Percentiles rank a stretch among this genome's conserved stretches.
phyloP scores from a whole-genome alignment of 2,113 vertebrate genomes.

The Tenrec ecaudatus region DNA sequence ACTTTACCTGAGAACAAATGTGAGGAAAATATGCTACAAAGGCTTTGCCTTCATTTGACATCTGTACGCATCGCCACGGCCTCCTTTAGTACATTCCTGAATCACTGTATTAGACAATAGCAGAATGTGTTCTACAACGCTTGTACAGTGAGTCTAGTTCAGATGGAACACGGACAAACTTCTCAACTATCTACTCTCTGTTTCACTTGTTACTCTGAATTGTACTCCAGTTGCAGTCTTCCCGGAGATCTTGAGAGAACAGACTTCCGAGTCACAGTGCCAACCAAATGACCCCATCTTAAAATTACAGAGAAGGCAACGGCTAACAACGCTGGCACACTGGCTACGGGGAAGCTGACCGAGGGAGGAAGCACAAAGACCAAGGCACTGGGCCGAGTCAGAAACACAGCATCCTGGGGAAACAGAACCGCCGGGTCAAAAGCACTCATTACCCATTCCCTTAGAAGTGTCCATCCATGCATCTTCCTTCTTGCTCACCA shows the following conservation, averaged over 20 bases:
- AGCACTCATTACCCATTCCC: background rate
- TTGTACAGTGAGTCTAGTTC: background rate
- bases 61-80: background rate
- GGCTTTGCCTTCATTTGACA: conserved; percentile 28
- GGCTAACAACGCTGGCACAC: background rate
- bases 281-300: background rate
- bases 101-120: background rate
- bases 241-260: conserved; percentile 4
- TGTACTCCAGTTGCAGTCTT: conserved; percentile 45
- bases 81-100: conserved; percentile 4
- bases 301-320: background rate
- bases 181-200: background rate
- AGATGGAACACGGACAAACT: conserved; percentile 11
- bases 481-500: background rate
- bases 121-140: conserved; percentile 15
- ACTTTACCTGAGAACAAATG: conserved; percentile 38
- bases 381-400: background rate
- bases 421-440: background rate
- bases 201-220: conserved; percentile 28
- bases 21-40: background rate
- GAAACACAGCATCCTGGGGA: background rate
- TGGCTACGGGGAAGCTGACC: background rate
- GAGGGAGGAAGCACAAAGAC: background rate
- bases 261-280: conserved; percentile 36
- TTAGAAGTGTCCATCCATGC: background rate